Evolutionary conservation across 2,888 invertebrate genomes (phyloP).

Genomic region (Metacarcinus magister): DNA sequence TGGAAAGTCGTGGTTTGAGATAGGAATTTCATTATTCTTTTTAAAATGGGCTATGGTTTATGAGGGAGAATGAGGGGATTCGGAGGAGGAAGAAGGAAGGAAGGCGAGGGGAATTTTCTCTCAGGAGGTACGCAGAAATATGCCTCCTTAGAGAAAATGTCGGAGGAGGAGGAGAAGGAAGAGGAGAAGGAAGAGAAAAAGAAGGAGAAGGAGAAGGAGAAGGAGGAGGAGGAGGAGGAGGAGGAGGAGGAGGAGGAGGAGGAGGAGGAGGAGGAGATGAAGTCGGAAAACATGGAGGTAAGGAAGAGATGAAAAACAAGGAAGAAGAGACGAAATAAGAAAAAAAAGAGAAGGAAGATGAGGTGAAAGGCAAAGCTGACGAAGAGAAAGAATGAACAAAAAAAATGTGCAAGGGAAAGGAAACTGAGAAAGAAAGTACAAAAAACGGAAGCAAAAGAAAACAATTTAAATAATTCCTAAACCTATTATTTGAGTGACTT

Average conservation of each 20-base stretch:
- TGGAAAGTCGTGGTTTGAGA: not conserved
- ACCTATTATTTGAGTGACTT: too few relatives aligned
- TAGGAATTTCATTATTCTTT: not conserved
- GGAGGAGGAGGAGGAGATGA: not conserved
- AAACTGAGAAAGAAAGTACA: not conserved
- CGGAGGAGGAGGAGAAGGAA: not conserved
- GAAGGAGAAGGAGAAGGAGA: not conserved
- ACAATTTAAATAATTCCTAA: too few relatives aligned
- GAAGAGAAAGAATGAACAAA: not conserved
- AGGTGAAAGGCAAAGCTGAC: too few relatives aligned
- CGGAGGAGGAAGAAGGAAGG: not conserved
- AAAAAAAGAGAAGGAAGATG: not conserved
- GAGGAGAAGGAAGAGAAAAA: not conserved
- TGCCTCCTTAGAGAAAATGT: not conserved
- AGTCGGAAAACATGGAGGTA: not conserved
- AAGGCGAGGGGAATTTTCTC: not conserved
- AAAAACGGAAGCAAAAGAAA: too few relatives aligned
- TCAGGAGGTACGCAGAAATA: not conserved
- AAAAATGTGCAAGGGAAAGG: not conserved
- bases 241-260: not conserved
- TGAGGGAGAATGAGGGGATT: not conserved
- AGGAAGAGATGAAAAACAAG: not conserved
- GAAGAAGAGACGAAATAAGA: not conserved
- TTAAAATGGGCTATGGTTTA: constrained; percentile 33
- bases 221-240: not conserved